Percentiles rank a stretch among this genome's conserved stretches.
Conservation (phyloP, 2,113 vertebrate species). For the Diphyllodes magnificus region DNA sequence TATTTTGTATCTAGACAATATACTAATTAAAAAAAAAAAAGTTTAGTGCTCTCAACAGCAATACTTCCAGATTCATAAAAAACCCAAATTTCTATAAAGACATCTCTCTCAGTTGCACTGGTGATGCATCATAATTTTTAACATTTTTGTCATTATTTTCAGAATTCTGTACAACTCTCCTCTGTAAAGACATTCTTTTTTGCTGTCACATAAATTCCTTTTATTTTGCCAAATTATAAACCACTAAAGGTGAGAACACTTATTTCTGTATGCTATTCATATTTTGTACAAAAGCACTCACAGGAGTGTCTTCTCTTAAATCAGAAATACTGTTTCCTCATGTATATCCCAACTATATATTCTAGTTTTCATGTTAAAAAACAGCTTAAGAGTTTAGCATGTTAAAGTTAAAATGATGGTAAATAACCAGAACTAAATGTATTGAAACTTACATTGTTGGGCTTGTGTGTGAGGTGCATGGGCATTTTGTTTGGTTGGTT, state of each 20-base stretch:
- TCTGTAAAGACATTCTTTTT: neutral
- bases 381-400: neutral
- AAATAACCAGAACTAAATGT: neutral
- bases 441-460: neutral
- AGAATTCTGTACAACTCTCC: neutral
- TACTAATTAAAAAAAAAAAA: neutral
- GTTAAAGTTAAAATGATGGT: neutral
- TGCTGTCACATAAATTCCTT: neutral
- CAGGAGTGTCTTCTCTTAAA: neutral
- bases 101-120: neutral
- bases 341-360: neutral
- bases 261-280: neutral
- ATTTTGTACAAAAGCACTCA: neutral
- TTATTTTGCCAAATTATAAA: neutral
- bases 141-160: neutral
- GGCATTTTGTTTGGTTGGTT: neutral
- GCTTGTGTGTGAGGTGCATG: neutral
- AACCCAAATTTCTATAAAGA: neutral
- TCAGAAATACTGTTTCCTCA: neutral
- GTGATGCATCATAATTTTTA: neutral
- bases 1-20: neutral
- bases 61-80: neutral
- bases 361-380: neutral
- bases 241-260: neutral
- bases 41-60: neutral